Conservation (phyloP, 2,113 vertebrate species). For the Nesogale talazaci region DNA sequence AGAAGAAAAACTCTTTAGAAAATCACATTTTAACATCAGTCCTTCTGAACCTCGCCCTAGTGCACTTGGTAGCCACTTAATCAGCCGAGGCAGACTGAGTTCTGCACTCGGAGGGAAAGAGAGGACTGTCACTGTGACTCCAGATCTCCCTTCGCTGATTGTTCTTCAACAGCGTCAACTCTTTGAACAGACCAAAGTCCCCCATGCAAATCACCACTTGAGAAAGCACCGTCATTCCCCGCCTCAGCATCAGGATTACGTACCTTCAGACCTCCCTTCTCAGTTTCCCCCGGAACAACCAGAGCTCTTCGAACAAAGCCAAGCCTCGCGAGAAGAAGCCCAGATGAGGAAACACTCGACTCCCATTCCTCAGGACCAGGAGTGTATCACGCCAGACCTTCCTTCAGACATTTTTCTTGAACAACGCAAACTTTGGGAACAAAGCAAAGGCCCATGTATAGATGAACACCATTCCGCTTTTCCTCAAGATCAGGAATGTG, state of each 20-base stretch:
- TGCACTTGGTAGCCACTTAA: background rate
- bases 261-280: slow-evolving; percentile 61
- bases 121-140: background rate
- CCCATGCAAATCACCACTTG: accelerated
- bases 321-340: slow-evolving; percentile 41
- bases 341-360: slow-evolving; percentile 51
- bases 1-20: slow-evolving; percentile 63
- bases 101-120: slow-evolving; percentile 29
- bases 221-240: background rate
- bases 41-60: background rate
- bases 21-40: slow-evolving; percentile 29
- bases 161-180: slow-evolving; percentile 37
- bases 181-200: background rate
- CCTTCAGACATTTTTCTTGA: slow-evolving; percentile 67
- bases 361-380: slow-evolving; percentile 51
- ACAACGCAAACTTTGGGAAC: slow-evolving; percentile 58
- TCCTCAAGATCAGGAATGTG: background rate
- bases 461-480: slow-evolving; percentile 41
- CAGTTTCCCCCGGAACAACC: slow-evolving; percentile 66
- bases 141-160: background rate
- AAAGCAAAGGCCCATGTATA: slow-evolving; percentile 61
- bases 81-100: slow-evolving; percentile 24
- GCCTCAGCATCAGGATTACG: slow-evolving; percentile 52
- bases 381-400: slow-evolving; percentile 56
- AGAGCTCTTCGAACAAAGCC: slow-evolving; percentile 62